Percentiles rank a stretch among this genome's conserved stretches.
These are phyloP conservation scores for Orchesella flavescens DNA, from an alignment of 2,888 invertebrate species.

Conservation along the genomic window DNA sequence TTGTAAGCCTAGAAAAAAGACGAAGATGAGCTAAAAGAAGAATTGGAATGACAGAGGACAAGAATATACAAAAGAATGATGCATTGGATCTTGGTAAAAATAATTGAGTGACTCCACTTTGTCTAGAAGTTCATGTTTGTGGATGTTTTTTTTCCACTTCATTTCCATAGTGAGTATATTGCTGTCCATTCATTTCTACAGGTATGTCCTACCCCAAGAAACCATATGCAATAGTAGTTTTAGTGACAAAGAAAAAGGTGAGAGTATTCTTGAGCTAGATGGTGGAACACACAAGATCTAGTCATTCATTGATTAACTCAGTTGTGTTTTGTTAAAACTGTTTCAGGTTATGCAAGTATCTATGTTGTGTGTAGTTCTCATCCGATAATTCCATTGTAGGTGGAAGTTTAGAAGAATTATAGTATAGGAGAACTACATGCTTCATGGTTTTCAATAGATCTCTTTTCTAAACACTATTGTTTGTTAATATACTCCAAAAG, in stretches of 20 bases:
- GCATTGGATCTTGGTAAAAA: constrained; percentile 36
- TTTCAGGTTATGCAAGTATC: too few species aligned
- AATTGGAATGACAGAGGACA: constrained; percentile 4
- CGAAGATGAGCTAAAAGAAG: constrained; percentile 25
- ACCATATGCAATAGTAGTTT: too few species aligned
- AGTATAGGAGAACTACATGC: neutral
- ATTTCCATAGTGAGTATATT: neutral
- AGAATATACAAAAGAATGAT: constrained; percentile 23
- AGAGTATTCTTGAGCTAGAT: constrained; percentile 1
- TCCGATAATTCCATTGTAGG: too few species aligned
- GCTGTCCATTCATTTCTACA: constrained; percentile 6
- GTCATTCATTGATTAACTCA: constrained; percentile 46
- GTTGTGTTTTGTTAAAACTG: too few species aligned
- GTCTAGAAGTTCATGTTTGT: constrained; percentile 57
- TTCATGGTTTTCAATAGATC: neutral
- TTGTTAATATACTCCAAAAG: constrained; percentile 44
- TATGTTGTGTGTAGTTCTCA: too few species aligned
- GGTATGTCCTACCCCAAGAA: neutral
- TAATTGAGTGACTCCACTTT: constrained; percentile 65
- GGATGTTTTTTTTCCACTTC: neutral
- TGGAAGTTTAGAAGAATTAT: too few species aligned
- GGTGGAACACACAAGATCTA: constrained; percentile 22
- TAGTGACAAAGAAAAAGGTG: neutral
- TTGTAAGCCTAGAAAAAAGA: neutral
- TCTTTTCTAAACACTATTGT: constrained; percentile 31